Conservation (phyloP, 2,888 invertebrate genomes). For the Spodoptera littoralis region DNA sequence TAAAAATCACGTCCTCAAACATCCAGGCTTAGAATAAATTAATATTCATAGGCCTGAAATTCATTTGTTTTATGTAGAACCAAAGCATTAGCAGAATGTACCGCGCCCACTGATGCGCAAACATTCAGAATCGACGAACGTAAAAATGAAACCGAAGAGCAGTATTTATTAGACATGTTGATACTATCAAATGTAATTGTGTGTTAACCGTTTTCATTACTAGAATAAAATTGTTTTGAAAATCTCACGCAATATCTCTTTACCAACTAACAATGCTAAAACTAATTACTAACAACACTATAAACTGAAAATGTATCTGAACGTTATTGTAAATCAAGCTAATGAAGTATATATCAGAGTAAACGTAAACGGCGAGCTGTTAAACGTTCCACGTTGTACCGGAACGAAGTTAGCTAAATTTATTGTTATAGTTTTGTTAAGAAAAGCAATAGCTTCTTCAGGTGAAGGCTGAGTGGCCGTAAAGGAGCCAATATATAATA, state of each 20-base stretch:
- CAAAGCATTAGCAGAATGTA: conserved; percentile 10
- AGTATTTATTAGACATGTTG: not conserved
- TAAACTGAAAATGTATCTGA: conserved; percentile 52
- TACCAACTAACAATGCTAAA: conserved; percentile 30
- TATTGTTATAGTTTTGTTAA: conserved; percentile 82
- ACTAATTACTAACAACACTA: conserved; percentile 48
- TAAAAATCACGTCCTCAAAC: conserved; percentile 42
- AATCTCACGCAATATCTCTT: conserved; percentile 35
- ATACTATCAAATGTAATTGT: not conserved
- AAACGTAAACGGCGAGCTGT: conserved; percentile 74
- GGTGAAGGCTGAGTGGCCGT: conserved; percentile 66
- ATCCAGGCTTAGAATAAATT: conserved; percentile 25
- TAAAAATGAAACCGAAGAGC: too few species aligned
- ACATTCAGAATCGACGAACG: not conserved
- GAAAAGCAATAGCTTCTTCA: conserved; percentile 75
- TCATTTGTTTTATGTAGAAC: conserved; percentile 13
- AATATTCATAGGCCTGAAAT: conserved; percentile 19
- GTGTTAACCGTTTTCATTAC: too few species aligned
- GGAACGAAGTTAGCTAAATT: conserved; percentile 78
- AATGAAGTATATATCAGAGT: conserved; percentile 70
- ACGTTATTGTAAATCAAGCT: conserved; percentile 58
- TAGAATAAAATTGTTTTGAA: conserved; percentile 13
- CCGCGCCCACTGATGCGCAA: not conserved
- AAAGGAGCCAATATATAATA: conserved; percentile 75
- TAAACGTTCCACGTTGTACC: conserved; percentile 72